Percentiles rank a stretch among this genome's conserved stretches.
Evolutionary conservation across 2,888 invertebrate species (phyloP).

Genomic region (Mesoligia furuncula): DNA sequence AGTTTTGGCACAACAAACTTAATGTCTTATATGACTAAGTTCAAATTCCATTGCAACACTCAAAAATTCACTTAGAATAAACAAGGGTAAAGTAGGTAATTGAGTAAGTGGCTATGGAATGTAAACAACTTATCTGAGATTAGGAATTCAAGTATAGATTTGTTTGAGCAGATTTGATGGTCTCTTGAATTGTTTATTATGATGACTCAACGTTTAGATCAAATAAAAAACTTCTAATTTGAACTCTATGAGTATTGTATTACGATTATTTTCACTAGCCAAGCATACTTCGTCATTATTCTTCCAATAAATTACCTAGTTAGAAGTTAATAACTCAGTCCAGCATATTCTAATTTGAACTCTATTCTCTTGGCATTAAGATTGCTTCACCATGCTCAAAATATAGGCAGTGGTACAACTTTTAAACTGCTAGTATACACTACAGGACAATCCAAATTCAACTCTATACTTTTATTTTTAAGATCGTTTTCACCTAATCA

Average conservation of each 20-base stretch:
- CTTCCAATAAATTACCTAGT: background rate
- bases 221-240: background rate
- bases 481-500: background rate
- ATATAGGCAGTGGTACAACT: background rate
- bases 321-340: background rate
- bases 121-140: too few species aligned
- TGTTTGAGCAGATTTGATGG: background rate
- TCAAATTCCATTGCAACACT: too few species aligned
- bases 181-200: background rate
- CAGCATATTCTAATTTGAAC: background rate
- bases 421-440: background rate
- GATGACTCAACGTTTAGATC: background rate
- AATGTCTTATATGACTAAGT: too few species aligned
- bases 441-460: background rate
- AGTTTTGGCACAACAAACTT: too few species aligned
- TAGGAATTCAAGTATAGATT: background rate
- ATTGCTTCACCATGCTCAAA: background rate
- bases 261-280: background rate
- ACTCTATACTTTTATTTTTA: rapidly evolving
- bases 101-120: too few species aligned
- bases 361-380: background rate
- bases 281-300: background rate
- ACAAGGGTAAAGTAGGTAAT: too few species aligned
- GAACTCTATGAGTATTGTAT: background rate
- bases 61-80: too few species aligned